Evolutionary conservation across 2,113 vertebrate genomes (phyloP).

Genomic region (Apaloderma vittatum): DNA sequence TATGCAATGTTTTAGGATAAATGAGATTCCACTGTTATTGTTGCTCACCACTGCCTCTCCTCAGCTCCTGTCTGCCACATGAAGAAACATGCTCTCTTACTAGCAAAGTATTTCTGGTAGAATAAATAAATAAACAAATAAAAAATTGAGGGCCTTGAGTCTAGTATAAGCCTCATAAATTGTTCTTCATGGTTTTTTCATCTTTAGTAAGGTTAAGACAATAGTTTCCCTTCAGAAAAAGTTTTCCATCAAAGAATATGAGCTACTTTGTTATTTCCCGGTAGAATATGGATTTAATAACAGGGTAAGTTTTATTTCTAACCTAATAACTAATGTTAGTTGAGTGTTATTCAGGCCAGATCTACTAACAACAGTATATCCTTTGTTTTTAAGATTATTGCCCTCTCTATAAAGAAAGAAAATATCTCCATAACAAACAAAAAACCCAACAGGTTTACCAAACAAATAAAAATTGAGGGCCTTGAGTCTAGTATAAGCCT

Average conservation of each 20-base stretch:
- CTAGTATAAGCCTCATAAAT: too few species aligned
- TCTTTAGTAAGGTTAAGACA: too few species aligned
- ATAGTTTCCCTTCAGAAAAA: too few species aligned
- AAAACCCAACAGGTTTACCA: background rate
- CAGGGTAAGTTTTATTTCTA: conserved; percentile 5
- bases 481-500: background rate
- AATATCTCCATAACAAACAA: background rate
- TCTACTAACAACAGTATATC: background rate
- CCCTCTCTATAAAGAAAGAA: background rate
- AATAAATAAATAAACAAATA: too few species aligned
- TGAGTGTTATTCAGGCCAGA: background rate
- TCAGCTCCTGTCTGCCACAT: background rate
- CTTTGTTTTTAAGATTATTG: conserved; percentile 22
- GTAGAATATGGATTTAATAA: conserved; percentile 43
- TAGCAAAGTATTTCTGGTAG: background rate
- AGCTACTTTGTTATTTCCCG: too few species aligned
- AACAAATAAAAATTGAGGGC: background rate
- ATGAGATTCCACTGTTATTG: background rate
- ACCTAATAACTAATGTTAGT: background rate
- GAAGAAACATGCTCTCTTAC: background rate
- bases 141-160: too few species aligned
- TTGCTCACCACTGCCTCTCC: background rate
- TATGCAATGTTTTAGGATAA: background rate
- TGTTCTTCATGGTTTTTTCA: too few species aligned
- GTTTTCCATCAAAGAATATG: too few species aligned